Evolutionary conservation across 64 coral and sea anemone species (phyloP), one percentile per base, ranked within the genome.

Genomic region (Dendronephthya gigantea): DNA sequence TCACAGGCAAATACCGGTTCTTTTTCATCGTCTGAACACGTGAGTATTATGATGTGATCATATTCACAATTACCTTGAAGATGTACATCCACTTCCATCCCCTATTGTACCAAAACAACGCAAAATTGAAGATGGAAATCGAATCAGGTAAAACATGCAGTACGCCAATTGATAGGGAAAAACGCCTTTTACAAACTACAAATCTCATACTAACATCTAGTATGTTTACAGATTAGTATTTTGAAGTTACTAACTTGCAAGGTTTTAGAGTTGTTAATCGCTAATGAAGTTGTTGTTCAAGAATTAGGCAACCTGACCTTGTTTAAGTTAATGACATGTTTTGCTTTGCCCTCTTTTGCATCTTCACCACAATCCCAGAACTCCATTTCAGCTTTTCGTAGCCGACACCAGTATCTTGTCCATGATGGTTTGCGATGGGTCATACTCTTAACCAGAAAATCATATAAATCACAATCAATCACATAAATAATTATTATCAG

Each of bases 51-150:
- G 72, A 79, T 79, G 32, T 79, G 29, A 15, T 79, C 10, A 33
- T 36, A 79, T 79, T 79, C 72, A 79, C 72, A 79, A 33, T 79
- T 79, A 5, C 72, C 72, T 79, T 79, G 72, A 29, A 79, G 72
- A 19, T 79, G 72, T 79, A 36, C 72, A 9, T 79, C 72, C 3
- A 79, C 72, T 13, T 79, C 36, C 72, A 79, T 79, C 19, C 72
- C 36, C 72, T 79, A 33, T 11, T 11, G 22, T 19, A 58, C 3
- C 3, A 58, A 11, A 58, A 17, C 3, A 58, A n/a, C 14, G 22
- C 14, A 58, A 58, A 58, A 58, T 6, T 19, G 4, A 58, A 16
- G 7, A 50, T 9, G 48, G 48, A 50, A 50, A 50, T 7, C 48
- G 16, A 50, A 50, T 7, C 7, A 9, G 48, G 48, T 50, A 16